A percentile compares a stretch with the other conserved stretches of the same genome.
Evolutionary conservation across 2,797 vertebrate species (phyloP).

Genomic region (Rhodeus uyekii): DNA sequence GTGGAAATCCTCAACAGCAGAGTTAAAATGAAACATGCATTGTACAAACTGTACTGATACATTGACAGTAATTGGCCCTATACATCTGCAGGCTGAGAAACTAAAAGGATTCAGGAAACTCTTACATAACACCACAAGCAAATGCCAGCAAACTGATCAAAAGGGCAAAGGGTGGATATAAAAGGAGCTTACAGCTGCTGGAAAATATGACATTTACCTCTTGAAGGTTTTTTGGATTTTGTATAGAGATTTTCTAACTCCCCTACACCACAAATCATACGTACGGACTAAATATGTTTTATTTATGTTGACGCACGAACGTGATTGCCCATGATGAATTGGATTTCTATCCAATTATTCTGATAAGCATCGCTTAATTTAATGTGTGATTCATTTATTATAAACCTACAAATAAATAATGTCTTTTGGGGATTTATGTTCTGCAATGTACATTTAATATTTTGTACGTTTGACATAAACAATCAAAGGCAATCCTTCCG

Average conservation of each 20-base stretch:
- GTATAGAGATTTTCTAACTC: constrained; percentile 44
- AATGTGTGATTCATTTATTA: not conserved
- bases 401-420: constrained; percentile 5
- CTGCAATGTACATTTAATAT: not conserved
- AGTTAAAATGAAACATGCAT: constrained; percentile 1
- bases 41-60: constrained; percentile 39
- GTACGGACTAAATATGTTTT: not conserved
- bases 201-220: constrained; percentile 59
- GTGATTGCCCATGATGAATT: not conserved
- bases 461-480: too few relatives aligned
- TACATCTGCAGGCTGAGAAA: constrained; percentile 50
- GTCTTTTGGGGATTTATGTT: not conserved
- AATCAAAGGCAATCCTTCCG: not conserved
- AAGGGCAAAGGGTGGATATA: constrained; percentile 58
- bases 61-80: constrained; percentile 56
- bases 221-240: constrained; percentile 36
- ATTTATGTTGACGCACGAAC: not conserved
- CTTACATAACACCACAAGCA: constrained; percentile 57
- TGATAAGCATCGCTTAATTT: not conserved
- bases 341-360: too few relatives aligned
- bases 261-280: constrained; percentile 16
- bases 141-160: constrained; percentile 65
- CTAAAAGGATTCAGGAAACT: constrained; percentile 47
- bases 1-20: not conserved
- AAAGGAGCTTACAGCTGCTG: constrained; percentile 48